A percentile compares a stretch with the other conserved stretches of the same genome.
Evolutionary conservation across 2,113 vertebrate species (phyloP).

Genomic region (Nanorana parkeri): DNA sequence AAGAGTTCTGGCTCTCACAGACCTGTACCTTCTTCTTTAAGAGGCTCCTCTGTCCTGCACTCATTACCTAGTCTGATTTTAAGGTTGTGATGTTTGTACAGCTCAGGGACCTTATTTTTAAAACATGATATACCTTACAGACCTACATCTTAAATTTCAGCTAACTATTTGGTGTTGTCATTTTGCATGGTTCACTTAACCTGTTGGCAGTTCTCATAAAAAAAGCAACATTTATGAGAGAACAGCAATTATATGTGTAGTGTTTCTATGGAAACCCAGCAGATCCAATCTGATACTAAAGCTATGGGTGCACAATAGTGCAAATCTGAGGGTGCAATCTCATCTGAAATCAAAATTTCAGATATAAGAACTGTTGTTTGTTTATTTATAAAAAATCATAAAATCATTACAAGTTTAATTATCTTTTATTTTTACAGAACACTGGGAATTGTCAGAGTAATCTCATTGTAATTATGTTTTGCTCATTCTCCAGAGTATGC

Average conservation of each 20-base stretch:
- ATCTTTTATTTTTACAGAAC: neutral
- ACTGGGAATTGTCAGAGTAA: neutral
- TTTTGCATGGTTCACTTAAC: slow-evolving; percentile 53
- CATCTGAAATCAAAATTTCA: slow-evolving; percentile 48
- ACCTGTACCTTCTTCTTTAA: no score
- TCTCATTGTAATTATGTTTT: neutral
- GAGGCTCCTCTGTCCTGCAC: neutral
- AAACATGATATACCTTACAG: slow-evolving; percentile 28
- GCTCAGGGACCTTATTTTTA: slow-evolving; percentile 18
- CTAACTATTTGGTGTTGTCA: slow-evolving; percentile 31
- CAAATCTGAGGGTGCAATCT: slow-evolving; percentile 59
- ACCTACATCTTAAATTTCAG: slow-evolving; percentile 17
- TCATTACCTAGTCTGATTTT: neutral
- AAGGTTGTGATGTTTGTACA: neutral
- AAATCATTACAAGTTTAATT: slow-evolving; percentile 1
- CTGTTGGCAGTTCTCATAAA: slow-evolving; percentile 47
- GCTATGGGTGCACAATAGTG: slow-evolving; percentile 11
- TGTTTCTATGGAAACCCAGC: slow-evolving; percentile 39
- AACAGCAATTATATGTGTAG: slow-evolving; percentile 45
- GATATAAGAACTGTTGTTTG: neutral
- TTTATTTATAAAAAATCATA: slow-evolving; percentile 10
- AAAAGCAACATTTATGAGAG: slow-evolving; percentile 48
- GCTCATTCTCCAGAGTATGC: neutral
- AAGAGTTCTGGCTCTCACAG: no score
- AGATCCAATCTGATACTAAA: slow-evolving; percentile 31